Evolutionary conservation across 2,113 vertebrate genomes (phyloP).

Genomic region (Aepyceros melampus): DNA sequence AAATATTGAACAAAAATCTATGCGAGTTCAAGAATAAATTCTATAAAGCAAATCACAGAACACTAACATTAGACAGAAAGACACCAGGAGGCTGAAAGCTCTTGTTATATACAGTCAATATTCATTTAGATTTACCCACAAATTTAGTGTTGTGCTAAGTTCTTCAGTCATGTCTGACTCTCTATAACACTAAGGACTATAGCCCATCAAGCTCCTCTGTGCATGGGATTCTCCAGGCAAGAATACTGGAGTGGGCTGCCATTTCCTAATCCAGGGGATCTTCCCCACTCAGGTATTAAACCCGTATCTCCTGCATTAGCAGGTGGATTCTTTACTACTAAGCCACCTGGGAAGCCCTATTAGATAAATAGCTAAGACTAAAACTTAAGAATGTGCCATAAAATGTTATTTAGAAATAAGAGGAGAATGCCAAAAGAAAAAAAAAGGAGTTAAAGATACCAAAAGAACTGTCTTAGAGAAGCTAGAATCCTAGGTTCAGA

Average conservation of each 20-base stretch:
- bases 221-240: neutral
- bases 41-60: neutral
- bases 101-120: neutral
- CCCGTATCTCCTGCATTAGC: neutral
- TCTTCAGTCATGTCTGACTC: neutral
- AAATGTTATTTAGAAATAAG: neutral
- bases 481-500: neutral
- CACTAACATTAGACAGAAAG: neutral
- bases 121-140: neutral
- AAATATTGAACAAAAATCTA: neutral
- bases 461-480: neutral
- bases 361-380: neutral
- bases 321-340: neutral
- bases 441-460: neutral
- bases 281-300: neutral
- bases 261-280: neutral
- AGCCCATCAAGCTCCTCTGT: neutral
- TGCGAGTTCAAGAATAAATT: neutral
- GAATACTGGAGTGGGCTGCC: neutral
- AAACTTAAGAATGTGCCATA: neutral
- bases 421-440: neutral
- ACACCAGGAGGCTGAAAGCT: neutral
- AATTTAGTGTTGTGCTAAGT: neutral
- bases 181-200: neutral
- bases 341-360: neutral